phyloP scores from a whole-genome alignment of 92 coral and sea anemone genomes.

The Palythoa grandiflora region DNA sequence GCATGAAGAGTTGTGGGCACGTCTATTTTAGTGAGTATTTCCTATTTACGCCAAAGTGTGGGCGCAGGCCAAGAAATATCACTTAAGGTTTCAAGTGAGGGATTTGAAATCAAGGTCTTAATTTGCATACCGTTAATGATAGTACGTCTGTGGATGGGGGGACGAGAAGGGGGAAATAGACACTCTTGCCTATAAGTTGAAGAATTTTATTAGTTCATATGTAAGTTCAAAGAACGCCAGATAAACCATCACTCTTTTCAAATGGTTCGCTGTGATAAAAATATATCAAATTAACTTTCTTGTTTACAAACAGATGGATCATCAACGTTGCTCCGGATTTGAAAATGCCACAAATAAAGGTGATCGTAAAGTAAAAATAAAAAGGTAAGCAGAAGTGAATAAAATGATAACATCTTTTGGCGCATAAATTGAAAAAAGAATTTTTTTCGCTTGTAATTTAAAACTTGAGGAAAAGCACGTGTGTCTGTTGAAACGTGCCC shows the following conservation, averaged over 20 bases:
- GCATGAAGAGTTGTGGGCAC: neutral
- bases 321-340: conserved; percentile 18
- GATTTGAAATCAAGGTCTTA: neutral
- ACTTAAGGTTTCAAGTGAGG: neutral
- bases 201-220: neutral
- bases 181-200: neutral
- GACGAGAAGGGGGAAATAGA: neutral
- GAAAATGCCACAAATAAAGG: neutral
- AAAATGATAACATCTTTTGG: no score
- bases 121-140: conserved; percentile 8
- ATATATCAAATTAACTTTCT: neutral
- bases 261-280: neutral
- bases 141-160: neutral
- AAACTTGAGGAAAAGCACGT: neutral
- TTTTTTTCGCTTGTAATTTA: neutral
- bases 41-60: conserved; percentile 15
- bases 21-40: neutral
- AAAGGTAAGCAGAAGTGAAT: conserved; percentile 20
- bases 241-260: neutral
- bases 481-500: no score
- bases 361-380: conserved; percentile 3
- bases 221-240: neutral
- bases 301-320: conserved; percentile 12
- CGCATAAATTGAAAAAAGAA: neutral
- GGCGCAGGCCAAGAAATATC: conserved; percentile 22